These are phyloP conservation scores for Gymnoscopelus microlampas DNA, from an alignment of 2,797 vertebrate genomes.

Conservation along the genomic window DNA sequence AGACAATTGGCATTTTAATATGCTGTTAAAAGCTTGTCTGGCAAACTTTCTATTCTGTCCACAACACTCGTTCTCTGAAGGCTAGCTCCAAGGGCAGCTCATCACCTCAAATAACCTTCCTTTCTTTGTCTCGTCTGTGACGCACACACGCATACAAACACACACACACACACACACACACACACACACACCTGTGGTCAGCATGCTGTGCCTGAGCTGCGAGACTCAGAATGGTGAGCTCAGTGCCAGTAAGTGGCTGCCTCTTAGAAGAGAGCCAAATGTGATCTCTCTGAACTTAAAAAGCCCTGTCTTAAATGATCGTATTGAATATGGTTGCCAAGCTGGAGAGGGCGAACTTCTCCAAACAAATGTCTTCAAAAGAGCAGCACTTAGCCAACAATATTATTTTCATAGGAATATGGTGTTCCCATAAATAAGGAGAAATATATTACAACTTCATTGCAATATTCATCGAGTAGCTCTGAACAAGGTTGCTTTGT, in stretches of 20 bases:
- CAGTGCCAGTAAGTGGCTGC: slow-evolving; percentile 15
- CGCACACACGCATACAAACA: neutral
- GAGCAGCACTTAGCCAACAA: neutral
- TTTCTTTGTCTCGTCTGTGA: slow-evolving; percentile 4
- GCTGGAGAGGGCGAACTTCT: neutral
- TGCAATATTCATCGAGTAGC: neutral
- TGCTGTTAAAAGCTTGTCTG: no score
- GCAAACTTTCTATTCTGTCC: neutral
- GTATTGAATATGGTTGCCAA: neutral
- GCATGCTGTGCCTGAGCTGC: neutral
- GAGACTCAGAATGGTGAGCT: slow-evolving; percentile 26
- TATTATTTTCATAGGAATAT: neutral
- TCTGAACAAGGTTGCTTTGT: neutral
- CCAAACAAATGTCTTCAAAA: neutral
- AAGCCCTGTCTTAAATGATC: neutral
- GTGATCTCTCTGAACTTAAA: neutral
- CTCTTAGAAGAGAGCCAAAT: slow-evolving; percentile 4
- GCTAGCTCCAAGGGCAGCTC: neutral
- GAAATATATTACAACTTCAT: neutral
- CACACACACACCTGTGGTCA: slow-evolving; percentile 35
- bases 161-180: neutral
- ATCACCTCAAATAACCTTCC: slow-evolving; percentile 18
- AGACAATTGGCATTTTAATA: no score
- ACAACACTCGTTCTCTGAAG: neutral
- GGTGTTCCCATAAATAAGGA: neutral